Evolutionary conservation across 2,113 vertebrate genomes (phyloP).

Genomic region (Herpailurus yagouaroundi): DNA sequence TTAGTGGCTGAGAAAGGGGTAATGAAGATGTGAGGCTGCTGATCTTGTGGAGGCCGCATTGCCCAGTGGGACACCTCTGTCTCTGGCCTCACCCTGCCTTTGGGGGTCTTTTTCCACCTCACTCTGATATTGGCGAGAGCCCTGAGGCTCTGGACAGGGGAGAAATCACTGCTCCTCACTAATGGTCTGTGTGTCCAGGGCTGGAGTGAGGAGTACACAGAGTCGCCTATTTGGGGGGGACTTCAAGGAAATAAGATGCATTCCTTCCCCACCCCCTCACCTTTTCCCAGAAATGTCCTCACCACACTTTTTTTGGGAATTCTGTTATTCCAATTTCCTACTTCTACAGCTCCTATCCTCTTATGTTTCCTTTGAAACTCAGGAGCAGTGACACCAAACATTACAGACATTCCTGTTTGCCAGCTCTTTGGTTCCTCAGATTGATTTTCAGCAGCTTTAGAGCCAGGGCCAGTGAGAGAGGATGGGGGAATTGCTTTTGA

Average conservation of each 20-base stretch:
- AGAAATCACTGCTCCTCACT: no score
- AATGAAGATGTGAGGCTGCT: no score
- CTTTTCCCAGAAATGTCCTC: neutral
- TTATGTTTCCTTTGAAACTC: neutral
- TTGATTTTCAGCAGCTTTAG: neutral
- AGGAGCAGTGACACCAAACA: neutral
- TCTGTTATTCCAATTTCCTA: neutral
- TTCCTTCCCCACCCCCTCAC: neutral
- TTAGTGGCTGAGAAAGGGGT: neutral
- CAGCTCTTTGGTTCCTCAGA: neutral
- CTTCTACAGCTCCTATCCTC: neutral
- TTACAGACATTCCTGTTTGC: neutral
- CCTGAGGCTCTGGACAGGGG: neutral
- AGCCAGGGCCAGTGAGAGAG: neutral
- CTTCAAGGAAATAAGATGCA: neutral
- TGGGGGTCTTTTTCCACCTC: neutral
- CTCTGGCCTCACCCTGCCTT: neutral
- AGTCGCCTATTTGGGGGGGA: neutral
- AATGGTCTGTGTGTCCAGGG: neutral
- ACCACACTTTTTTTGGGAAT: neutral
- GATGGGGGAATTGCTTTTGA: neutral
- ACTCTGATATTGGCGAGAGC: neutral
- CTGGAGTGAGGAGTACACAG: neutral
- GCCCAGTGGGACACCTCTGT: no score
- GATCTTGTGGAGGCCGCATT: neutral